A percentile compares a stretch with the other conserved stretches of the same genome.
Evolutionary conservation across 2,888 invertebrate species (phyloP).

Genomic region (Pammene fasciana): DNA sequence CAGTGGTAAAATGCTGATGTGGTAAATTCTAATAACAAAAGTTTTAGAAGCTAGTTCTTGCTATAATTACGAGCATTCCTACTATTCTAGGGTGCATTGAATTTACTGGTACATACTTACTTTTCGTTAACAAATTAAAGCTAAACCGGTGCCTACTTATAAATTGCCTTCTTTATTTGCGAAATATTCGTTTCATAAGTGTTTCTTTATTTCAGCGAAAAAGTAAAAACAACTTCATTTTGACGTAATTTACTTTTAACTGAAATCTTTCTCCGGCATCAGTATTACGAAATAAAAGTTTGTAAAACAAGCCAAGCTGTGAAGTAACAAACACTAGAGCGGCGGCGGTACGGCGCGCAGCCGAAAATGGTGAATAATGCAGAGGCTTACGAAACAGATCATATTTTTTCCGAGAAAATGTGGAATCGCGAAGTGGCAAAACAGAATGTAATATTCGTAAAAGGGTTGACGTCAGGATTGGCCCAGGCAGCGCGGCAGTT

Average conservation of each 20-base stretch:
- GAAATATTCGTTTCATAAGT: no score
- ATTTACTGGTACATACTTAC: no score
- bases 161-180: no score
- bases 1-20: no score
- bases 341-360: slow-evolving; percentile 52
- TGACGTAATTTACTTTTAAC: neutral
- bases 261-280: neutral
- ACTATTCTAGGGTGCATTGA: no score
- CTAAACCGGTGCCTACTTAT: no score
- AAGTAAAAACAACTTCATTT: no score
- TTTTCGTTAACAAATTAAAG: no score
- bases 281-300: slow-evolving; percentile 10
- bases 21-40: no score
- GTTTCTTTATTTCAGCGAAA: no score
- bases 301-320: slow-evolving; percentile 19
- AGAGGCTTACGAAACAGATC: slow-evolving; percentile 72
- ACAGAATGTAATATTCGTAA: slow-evolving; percentile 84
- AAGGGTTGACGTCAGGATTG: slow-evolving; percentile 81
- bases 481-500: slow-evolving; percentile 72
- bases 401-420: slow-evolving; percentile 75
- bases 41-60: no score
- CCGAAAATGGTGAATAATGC: slow-evolving; percentile 72
- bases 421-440: slow-evolving; percentile 82
- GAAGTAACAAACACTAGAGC: slow-evolving; percentile 34
- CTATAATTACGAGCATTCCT: no score